phyloP scores from a whole-genome alignment of 2,113 vertebrate species.

The Leuciscus idus region DNA sequence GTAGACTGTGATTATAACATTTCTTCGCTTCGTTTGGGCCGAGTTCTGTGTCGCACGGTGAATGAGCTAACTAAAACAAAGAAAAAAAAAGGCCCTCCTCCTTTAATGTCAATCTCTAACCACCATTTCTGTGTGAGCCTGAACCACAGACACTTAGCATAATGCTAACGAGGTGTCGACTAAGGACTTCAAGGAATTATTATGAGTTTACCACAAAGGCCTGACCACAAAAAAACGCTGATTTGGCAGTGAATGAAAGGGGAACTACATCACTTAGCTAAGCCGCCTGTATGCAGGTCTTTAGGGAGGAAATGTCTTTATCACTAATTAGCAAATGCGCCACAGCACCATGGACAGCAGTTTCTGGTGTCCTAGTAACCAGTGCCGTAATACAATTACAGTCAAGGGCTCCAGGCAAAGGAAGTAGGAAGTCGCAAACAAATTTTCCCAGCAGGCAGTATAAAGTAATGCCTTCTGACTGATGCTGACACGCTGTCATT shows the following conservation, averaged over 20 bases:
- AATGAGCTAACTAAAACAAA: conserved; percentile 19
- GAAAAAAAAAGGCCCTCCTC: neutral
- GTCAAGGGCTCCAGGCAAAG: neutral
- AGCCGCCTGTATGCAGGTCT: conserved; percentile 20
- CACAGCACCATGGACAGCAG: conserved; percentile 47
- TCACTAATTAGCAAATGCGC: conserved; percentile 57
- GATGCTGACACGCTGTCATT: neutral
- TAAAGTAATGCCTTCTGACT: neutral
- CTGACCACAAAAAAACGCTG: conserved; percentile 46
- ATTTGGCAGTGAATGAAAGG: conserved; percentile 61
- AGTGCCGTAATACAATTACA: conserved; percentile 34
- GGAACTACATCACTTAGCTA: conserved; percentile 44
- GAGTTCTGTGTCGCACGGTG: conserved; percentile 11
- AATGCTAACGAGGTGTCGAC: conserved; percentile 62
- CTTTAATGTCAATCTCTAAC: conserved; percentile 1
- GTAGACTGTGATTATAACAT: neutral
- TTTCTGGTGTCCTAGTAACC: conserved; percentile 43
- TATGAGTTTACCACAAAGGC: conserved; percentile 53
- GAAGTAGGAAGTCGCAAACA: conserved; percentile 29
- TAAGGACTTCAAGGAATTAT: conserved; percentile 63
- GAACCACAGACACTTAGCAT: conserved; percentile 56
- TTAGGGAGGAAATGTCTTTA: conserved; percentile 52
- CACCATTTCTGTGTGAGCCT: conserved; percentile 13
- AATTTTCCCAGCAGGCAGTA: conserved; percentile 20
- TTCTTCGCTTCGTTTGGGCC: neutral